phyloP scores from a whole-genome alignment of 2,113 vertebrate genomes.

The Caranx ignobilis region DNA sequence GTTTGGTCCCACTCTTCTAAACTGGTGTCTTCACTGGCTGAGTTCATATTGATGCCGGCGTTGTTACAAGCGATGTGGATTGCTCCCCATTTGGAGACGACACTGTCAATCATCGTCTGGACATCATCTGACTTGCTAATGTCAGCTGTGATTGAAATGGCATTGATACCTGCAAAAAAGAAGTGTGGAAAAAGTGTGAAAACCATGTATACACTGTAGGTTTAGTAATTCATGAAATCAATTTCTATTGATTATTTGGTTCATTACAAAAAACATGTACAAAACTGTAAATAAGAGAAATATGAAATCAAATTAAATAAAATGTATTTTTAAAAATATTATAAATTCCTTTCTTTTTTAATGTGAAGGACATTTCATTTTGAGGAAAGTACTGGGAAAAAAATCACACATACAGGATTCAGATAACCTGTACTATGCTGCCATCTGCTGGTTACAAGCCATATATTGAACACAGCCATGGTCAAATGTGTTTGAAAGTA shows the following conservation, averaged over 20 bases:
- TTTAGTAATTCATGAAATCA: neutral
- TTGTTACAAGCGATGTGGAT: conserved; percentile 86
- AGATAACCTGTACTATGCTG: conserved; percentile 55
- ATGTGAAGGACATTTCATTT: neutral
- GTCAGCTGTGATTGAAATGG: conserved; percentile 83
- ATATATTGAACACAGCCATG: neutral
- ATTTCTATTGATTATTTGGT: neutral
- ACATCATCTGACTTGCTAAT: conserved; percentile 84
- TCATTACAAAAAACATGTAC: neutral
- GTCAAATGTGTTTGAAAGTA: neutral
- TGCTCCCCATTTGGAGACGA: conserved; percentile 82
- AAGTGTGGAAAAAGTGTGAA: neutral
- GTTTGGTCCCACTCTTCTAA: conserved; percentile 88
- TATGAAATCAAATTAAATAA: neutral
- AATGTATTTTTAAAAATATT: neutral
- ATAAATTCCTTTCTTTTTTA: neutral
- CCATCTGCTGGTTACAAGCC: conserved; percentile 79
- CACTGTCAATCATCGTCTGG: conserved; percentile 79
- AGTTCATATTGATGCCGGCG: conserved; percentile 88
- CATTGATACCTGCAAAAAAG: conserved; percentile 79
- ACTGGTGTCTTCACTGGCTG: conserved; percentile 85
- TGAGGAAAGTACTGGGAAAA: neutral
- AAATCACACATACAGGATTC: neutral
- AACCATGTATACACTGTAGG: neutral
- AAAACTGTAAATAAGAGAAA: neutral